A percentile compares a stretch with the other conserved stretches of the same genome.
Conservation (phyloP, 2,797 vertebrate species). For the Thaleichthys pacificus region DNA sequence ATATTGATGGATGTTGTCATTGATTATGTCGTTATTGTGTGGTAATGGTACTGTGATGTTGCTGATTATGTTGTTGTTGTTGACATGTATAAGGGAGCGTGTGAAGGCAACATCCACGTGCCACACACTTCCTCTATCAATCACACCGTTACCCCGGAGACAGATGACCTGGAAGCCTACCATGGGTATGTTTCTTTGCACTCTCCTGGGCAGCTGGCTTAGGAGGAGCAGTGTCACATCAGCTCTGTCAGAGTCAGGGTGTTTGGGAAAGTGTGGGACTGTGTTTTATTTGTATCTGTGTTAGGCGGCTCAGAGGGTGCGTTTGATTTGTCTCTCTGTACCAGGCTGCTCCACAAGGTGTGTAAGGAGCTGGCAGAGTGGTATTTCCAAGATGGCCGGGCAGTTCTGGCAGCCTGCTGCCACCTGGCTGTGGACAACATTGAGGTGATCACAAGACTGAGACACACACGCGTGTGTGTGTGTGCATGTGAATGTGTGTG, state of each 20-base stretch:
- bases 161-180: slow-evolving; percentile 79
- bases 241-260: background rate
- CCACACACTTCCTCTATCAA: slow-evolving; percentile 67
- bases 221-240: background rate
- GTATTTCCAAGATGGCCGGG: slow-evolving; percentile 90
- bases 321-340: background rate
- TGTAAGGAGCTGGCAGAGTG: slow-evolving; percentile 89
- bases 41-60: background rate
- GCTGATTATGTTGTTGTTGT: slow-evolving; percentile 1
- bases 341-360: slow-evolving; percentile 83
- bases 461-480: background rate
- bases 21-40: background rate
- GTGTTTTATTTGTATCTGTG: background rate
- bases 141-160: slow-evolving; percentile 66
- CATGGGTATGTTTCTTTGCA: slow-evolving; percentile 73
- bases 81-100: slow-evolving; percentile 80
- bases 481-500: background rate
- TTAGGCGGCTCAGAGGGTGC: background rate
- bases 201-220: background rate
- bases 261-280: background rate
- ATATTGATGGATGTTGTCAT: slow-evolving; percentile 1
- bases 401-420: slow-evolving; percentile 90
- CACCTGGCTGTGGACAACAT: slow-evolving; percentile 88
- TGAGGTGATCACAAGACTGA: slow-evolving; percentile 73
- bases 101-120: slow-evolving; percentile 88